Evolutionary conservation across 2,797 vertebrate genomes (phyloP), one percentile per base, ranked within the genome.

Genomic region (Melanotaenia parkinsoni): DNA sequence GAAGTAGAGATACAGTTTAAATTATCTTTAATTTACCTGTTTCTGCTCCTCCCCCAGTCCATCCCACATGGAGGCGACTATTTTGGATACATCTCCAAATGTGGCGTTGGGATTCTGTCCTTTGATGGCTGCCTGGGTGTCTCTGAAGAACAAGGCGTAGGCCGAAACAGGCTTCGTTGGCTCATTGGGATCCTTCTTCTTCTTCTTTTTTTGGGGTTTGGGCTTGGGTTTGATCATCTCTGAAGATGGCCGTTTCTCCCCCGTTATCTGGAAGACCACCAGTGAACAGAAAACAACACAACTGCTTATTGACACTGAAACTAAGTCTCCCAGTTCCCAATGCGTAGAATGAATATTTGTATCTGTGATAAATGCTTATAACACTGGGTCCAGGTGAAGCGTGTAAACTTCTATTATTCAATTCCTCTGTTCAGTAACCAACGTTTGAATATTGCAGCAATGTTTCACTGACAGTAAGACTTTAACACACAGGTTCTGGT

Each of bases 51-150:
- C 98, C 72, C 97, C 98, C 83, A 99, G 72, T 58, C 97, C 96
- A 76, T 99, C 98, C 98, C 98, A 99, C 98, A 99, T 99, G 0
- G 98, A 99, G 0, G 98, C 98, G 70, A 99, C 98, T 0, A 99
- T 98, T 94, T 99, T 99, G 0, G 98, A 99, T 38, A 99, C 98
- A 0, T 99, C 98, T 47, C 98, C 98, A 0, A 99, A 99, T 71
- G 98, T 99, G 76, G 98, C 98, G 0, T 97, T 99, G 84, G 98
- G 98, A 86, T 99, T 99, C 84, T 98, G 96, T 38, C 97, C 97
- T 82, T 99, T 99, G 88, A 99, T 99, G 90, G 97, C 97, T 0
- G 98, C 98, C 91, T 99, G 98, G 0, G 98, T 99, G 91, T 99
- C 98, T 84, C 98, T 96, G 94, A 99, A 99, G 93, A 99, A 99